Base-by-base conservation (phyloP, 2,113 vertebrate species). In the Urocitellus parryii region DNA sequence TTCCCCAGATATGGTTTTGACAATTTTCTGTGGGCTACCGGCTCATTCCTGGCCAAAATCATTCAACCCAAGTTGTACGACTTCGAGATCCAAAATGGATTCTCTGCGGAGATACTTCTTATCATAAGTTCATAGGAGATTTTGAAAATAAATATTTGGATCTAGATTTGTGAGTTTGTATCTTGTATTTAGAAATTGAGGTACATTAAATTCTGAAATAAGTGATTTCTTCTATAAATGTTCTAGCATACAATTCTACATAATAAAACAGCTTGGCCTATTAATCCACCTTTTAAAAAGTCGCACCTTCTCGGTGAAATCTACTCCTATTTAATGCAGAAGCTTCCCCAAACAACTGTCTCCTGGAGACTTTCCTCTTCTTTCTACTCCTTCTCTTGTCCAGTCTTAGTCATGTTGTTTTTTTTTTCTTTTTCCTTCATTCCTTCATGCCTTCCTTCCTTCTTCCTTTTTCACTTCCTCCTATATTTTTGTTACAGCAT, bases 131-230 rank as follows among this genome's bases (percentile, higher is more conserved):
- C 45, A 45, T 17, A 82, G 51, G 51, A 83, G 17, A 80, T 77
- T 70, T 70, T 48, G 20, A n/a, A 58, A 65, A 70, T 8, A 53
- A 5, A 67, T 27, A 45, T 78, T 74, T 24, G 53, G 13, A 24
- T n/a, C 48, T 87, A 6, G 34, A 39, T n/a, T 53, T 53, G 27
- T 72, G 4, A 58, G 2, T 12, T 12, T 7, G 6, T 77, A 87
- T 74, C 68, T 93, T 74, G 3, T 25, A 84, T 88, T 83, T 67
- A 16, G 2, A 95, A 67, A 22, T 93, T 87, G 48, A 7, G 0
- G 45, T 61, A 79, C 18, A 53, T 20, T 37, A 61, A 48, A 83
- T 67, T 92, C 42, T 39, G 27, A 83, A 94, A 45, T 72, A 82
- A 88, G 37, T 34, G 48, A 74, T 27, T 78, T 90, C 5, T 83